A percentile compares a stretch with the other conserved stretches of the same genome.
These are phyloP conservation scores for Callocephalon fimbriatum DNA, from an alignment of 2,113 vertebrate species.

Conservation along the genomic window DNA sequence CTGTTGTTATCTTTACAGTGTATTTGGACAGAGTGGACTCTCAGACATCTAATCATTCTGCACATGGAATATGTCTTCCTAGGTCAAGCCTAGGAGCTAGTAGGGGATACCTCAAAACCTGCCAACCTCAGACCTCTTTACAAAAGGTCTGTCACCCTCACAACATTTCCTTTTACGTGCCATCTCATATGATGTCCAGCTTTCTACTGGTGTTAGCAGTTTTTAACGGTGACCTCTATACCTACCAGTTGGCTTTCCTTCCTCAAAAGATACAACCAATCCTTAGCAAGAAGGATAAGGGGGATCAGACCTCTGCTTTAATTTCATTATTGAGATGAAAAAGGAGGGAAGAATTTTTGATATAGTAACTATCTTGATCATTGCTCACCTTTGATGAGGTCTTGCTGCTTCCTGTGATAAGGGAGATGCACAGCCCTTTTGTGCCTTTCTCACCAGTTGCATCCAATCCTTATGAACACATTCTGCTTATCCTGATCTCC, in stretches of 20 bases:
- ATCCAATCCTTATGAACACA: not conserved
- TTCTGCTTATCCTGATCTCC: not conserved
- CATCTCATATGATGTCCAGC: not conserved
- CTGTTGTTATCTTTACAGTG: fast-evolving
- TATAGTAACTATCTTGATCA: not conserved
- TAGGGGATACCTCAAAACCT: not conserved
- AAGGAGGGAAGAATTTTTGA: not conserved
- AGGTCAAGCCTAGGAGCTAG: not conserved
- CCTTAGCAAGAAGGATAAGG: not conserved
- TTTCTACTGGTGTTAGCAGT: not conserved
- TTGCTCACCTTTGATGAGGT: fast-evolving
- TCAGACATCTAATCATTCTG: not conserved
- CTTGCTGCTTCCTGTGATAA: not conserved
- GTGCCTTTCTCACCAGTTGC: not conserved
- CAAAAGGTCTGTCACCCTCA: fast-evolving
- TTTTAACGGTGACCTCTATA: not conserved
- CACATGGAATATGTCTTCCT: not conserved
- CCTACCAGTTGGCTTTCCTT: not conserved
- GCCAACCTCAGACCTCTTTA: not conserved
- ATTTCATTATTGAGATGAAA: not conserved
- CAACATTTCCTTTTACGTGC: not conserved
- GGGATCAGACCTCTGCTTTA: not conserved
- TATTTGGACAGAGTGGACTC: not conserved
- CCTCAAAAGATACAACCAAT: no score
- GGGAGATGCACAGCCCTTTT: not conserved